These are phyloP conservation scores for Caerostris darwini DNA, from an alignment of 1,140 invertebrate species.

Conservation along the genomic window DNA sequence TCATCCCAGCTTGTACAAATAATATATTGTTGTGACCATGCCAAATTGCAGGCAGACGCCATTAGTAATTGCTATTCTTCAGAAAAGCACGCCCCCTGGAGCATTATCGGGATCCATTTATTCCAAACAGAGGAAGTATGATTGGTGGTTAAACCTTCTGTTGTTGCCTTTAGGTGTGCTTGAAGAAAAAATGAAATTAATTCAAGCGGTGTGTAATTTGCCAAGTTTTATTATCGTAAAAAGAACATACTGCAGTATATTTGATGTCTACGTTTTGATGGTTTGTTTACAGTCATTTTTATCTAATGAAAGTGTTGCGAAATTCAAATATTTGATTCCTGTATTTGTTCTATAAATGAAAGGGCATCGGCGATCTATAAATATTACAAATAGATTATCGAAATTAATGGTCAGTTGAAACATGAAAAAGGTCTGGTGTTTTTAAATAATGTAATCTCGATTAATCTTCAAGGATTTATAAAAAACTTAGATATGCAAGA, in stretches of 20 bases:
- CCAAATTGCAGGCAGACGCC: conserved; percentile 27
- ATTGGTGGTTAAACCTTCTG: background rate
- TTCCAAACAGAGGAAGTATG: background rate
- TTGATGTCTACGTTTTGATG: background rate
- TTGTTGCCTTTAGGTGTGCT: background rate
- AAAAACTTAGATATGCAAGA: too few relatives aligned
- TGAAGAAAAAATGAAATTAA: conserved; percentile 16
- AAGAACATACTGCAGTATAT: background rate
- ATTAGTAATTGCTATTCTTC: conserved; percentile 38
- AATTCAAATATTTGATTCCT: background rate
- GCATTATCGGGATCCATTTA: background rate
- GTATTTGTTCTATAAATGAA: background rate
- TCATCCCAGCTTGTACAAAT: conserved; percentile 59
- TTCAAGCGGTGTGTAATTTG: conserved; percentile 48
- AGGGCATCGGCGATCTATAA: background rate
- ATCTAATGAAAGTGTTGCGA: background rate
- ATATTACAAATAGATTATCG: too few relatives aligned
- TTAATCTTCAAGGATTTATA: too few relatives aligned
- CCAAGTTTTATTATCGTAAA: background rate
- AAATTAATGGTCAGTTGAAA: too few relatives aligned
- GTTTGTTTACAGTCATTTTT: background rate
- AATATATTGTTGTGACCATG: conserved; percentile 50
- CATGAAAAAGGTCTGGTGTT: too few relatives aligned
- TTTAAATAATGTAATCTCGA: too few relatives aligned
- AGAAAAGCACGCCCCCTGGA: background rate